Evolutionary conservation across 2,888 invertebrate genomes (phyloP), one percentile per base, ranked within the genome.

Genomic region (Agonopterix heracliana): DNA sequence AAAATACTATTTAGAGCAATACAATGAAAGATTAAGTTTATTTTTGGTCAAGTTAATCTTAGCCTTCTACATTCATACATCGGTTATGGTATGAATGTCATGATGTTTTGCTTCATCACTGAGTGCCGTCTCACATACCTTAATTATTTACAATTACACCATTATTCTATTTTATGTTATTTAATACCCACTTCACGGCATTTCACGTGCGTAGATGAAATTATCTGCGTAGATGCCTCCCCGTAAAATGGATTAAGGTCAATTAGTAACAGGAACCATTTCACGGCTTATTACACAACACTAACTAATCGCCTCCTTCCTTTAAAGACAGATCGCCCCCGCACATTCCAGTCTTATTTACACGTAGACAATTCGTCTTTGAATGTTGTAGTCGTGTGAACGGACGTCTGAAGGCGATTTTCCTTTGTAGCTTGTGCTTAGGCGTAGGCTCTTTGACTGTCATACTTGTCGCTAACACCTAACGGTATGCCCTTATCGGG

Each of bases 321-420:
- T 50, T 44, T 56, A 55, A 57, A 71, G 73, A 75, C 60, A 59
- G 59, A 72, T 71, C 71, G 71, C 74, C 77, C 65, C 71, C 74
- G 68, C 71, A 71, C 71, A 74, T 76, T 78, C 71, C 66, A 47
- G 59, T 49, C 60, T 68, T 71, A 69, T 76, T 78, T 73, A 72
- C 69, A 61, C 61, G 57, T 58, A 44, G 50, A 50, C 57, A 60
- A 68, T 61, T 54, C 58, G 61, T 73, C 68, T 68, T 68, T 53
- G 49, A 60, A 50, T 55, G 59, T 26, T 26, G 26, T 38, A 11
- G n/a, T 60, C 64, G 73, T 72, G 66, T 52, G 68, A 66, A 56
- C 60, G 54, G 60, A 57, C 61, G 61, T 46, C 54, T 60, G 54
- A 52, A 48, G 51, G 51, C 55, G 57, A 58, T 62, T 68, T 66